Base-by-base conservation (phyloP, 2,113 vertebrate species). In the Emberiza fucata region DNA sequence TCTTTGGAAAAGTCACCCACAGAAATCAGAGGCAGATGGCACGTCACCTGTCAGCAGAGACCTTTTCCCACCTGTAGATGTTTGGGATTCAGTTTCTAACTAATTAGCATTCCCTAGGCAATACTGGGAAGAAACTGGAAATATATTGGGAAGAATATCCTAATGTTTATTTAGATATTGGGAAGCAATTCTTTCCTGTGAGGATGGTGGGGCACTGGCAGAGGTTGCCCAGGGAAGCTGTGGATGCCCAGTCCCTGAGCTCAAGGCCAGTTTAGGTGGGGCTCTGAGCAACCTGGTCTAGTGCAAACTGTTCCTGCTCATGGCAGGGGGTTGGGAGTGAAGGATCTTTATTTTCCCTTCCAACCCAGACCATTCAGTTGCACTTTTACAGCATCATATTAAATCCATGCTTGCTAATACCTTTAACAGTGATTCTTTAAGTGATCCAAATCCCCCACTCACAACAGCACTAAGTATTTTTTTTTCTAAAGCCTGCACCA, bases 221-320 rank as follows among this genome's bases (percentile, higher is more conserved):
- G 60, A 40, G 14, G 14, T 28, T 69, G 18, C 9, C 33, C 45
- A 39, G 33, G 33, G 64, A 11, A 45, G 9, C 5, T 61, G 47
- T 28, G 45, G 8, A 2, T 81, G 27, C 19, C 28, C 6, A 5
- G 1, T 18, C 29, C 23, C 44, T 50, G 47, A 44, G n/a, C 13
- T 14, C 45, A 16, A 19, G 28, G 11, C 53, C 20, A 35, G 29
- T n/a, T 1, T 54, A 23, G 39, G 3, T 8, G 8, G 28, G 33
- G 23, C 33, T 39, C 39, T 44, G 53, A 54, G 39, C 6, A 53
- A 29, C 4, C 11, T 75, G 23, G 1, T 1, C 3, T 4, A 1
- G 14, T 11, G 13, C 24, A 54, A 75, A 24, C 16, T 45, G 11
- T 25, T 24, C 61, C 45, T 75, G 20, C 7, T 39, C n/a, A 25